Evolutionary conservation across 2,797 vertebrate species (phyloP), one percentile per base, ranked within the genome.

Genomic region (Gadopsis bispinosus): DNA sequence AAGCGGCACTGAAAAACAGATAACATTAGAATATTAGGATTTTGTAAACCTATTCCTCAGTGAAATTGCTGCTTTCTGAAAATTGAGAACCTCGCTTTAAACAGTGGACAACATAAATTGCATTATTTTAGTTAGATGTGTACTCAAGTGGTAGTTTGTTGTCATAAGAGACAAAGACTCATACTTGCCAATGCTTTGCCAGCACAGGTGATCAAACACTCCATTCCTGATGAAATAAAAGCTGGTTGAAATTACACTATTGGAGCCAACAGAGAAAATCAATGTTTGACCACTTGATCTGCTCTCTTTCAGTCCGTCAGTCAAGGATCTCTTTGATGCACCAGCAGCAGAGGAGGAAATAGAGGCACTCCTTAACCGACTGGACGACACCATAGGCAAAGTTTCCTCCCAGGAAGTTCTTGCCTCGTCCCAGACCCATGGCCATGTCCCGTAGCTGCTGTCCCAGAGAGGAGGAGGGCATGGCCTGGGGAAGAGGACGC

Each of bases 271-370:
- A 13, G 50, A 76, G 70, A 81, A 88, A 90, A 89, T 85, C 83
- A 73, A 75, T 83, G 54, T 79, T 56, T 72, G 65, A 59, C 66
- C 75, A 83, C 68, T 74, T 76, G 69, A 86, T 90, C 63, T 61
- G 59, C 72, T 83, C 75, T 82, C 26, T 66, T 33, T 59, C 76
- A 48, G 65, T 70, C 60, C 1, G 47, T 95, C 92, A 98, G 83
- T 98, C 97, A 92, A 99, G 92, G 83, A 99, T 95, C 91, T 97
- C 95, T 53, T 88, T 96, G 81, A 98, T 92, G 87, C 97, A 98
- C 97, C 97, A 98, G 91, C 97, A 98, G 93, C 97, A 98, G 39
- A 99, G 96, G 16, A 97, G 94, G 73, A 98, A 91, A 79, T 96
- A 97, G 35, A 96, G 87, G 2, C 96, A 95, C 73, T 97, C 96